Evolutionary conservation across 2,113 vertebrate genomes (phyloP).

Genomic region (Halcyon senegalensis): DNA sequence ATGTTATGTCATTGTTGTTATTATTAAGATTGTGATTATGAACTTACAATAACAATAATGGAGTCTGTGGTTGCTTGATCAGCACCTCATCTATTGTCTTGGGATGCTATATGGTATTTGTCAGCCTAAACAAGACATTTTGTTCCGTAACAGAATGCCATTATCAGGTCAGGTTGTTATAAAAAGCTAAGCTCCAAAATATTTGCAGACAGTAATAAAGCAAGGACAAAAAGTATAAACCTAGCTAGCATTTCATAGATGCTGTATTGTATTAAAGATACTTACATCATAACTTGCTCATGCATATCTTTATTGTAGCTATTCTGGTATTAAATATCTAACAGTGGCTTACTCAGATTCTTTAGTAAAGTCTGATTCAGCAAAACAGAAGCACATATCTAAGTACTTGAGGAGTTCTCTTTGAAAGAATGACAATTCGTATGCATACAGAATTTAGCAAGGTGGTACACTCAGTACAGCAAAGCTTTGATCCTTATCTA

Average conservation of each 20-base stretch:
- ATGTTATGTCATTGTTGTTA: background rate
- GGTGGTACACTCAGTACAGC: background rate
- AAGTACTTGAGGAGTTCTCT: background rate
- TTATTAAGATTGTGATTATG: background rate
- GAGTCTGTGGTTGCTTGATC: background rate
- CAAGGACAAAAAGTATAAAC: background rate
- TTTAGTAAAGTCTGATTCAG: background rate
- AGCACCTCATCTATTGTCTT: background rate
- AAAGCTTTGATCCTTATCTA: background rate
- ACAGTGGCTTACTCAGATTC: constrained; percentile 3
- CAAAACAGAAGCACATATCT: background rate
- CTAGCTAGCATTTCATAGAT: background rate
- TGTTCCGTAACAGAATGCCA: background rate
- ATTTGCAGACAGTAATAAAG: background rate
- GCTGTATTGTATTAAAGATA: background rate
- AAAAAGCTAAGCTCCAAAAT: background rate
- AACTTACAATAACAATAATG: background rate
- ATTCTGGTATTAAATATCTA: background rate
- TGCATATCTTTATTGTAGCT: background rate
- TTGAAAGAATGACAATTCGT: background rate
- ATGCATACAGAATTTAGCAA: background rate
- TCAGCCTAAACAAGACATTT: background rate
- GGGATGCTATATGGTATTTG: background rate
- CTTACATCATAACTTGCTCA: background rate
- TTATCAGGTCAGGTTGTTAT: background rate